Evolutionary conservation across 23 tunicate species (phyloP).

Genomic region (Trididemnum clinides): DNA sequence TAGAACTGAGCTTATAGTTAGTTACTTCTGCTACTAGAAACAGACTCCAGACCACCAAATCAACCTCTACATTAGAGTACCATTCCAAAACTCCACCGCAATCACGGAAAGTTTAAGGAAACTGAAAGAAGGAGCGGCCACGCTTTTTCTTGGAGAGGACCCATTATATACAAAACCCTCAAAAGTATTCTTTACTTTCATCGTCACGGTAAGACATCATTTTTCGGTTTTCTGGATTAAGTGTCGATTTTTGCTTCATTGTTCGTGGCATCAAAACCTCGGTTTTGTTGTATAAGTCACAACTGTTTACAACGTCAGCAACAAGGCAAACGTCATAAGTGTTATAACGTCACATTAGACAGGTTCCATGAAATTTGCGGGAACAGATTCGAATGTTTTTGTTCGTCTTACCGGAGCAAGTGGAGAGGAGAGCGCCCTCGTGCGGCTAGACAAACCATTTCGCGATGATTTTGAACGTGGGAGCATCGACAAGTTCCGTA

Average conservation of each 20-base stretch:
- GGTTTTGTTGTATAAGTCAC: not conserved
- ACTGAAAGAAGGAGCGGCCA: not conserved
- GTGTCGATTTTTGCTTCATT: no score
- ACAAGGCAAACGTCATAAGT: no score
- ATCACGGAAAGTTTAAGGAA: not conserved
- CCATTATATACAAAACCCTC: constrained; percentile 26
- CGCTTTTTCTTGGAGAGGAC: not conserved
- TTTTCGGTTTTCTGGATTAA: no score
- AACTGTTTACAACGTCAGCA: no score
- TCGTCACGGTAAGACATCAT: constrained; percentile 49
- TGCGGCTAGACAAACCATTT: constrained; percentile 68
- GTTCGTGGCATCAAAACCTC: no score
- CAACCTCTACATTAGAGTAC: no score
- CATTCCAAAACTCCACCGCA: no score
- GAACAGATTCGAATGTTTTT: constrained; percentile 87
- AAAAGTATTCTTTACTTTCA: constrained; percentile 16
- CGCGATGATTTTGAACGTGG: constrained; percentile 94
- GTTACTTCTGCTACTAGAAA: no score
- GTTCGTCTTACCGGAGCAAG: constrained; percentile 76
- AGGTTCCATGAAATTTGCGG: constrained; percentile 87
- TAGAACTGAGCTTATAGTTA: no score
- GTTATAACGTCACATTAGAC: no score
- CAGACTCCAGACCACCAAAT: no score
- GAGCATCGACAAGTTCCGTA: constrained; percentile 71
- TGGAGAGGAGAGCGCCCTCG: constrained; percentile 50